Evolutionary conservation across 2,797 vertebrate species (phyloP).

Genomic region (Scarus forsteni): DNA sequence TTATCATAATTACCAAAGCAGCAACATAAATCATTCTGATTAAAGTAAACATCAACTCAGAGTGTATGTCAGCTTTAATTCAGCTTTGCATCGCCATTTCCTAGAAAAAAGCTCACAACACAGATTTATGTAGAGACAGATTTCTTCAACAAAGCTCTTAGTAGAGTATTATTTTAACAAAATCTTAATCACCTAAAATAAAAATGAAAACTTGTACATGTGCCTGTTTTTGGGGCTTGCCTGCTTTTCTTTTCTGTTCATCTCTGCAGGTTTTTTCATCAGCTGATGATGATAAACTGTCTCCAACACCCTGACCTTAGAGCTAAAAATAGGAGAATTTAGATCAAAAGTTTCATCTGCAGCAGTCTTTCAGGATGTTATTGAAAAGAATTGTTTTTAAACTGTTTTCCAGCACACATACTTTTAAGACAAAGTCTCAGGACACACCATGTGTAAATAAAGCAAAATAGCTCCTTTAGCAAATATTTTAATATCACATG

Average conservation of each 20-base stretch:
- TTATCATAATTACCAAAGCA: slow-evolving; percentile 52
- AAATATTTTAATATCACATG: no score
- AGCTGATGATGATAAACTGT: slow-evolving; percentile 31
- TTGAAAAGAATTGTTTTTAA: no score
- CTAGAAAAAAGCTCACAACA: slow-evolving; percentile 22
- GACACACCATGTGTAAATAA: no score
- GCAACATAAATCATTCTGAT: slow-evolving; percentile 42
- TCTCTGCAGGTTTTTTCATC: slow-evolving; percentile 37
- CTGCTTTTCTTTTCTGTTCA: background rate
- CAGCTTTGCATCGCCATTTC: slow-evolving; percentile 23
- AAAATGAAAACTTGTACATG: background rate
- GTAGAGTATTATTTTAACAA: background rate
- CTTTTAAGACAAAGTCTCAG: no score
- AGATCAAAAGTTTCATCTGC: no score
- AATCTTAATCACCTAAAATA: background rate
- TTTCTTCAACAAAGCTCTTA: slow-evolving; percentile 15
- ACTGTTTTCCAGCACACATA: no score
- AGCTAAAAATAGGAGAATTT: background rate
- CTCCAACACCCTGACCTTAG: slow-evolving; percentile 25
- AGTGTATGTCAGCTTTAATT: slow-evolving; percentile 44
- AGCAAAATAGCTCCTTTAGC: no score
- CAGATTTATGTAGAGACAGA: slow-evolving; percentile 7
- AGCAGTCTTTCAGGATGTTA: no score
- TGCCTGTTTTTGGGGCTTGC: background rate
- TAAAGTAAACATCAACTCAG: slow-evolving; percentile 39